phyloP scores from a whole-genome alignment of 2,888 invertebrate genomes.

The Pandemis heparana region DNA sequence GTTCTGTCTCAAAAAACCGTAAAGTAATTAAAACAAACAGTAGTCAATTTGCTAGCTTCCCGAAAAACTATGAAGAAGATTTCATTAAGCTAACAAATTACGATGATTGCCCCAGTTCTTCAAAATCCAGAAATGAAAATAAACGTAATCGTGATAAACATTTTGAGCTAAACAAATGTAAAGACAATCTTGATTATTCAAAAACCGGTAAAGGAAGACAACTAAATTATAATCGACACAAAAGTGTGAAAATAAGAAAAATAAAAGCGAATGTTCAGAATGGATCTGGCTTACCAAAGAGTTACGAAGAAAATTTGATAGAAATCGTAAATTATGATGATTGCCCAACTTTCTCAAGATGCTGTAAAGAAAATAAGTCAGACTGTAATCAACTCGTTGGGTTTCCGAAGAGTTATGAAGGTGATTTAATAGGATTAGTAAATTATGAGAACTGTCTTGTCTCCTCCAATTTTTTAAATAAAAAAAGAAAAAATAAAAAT shows the following conservation, averaged over 20 bases:
- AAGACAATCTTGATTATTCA: neutral
- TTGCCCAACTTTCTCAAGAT: neutral
- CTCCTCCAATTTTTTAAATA: neutral
- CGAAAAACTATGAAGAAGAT: neutral
- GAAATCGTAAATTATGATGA: slow-evolving; percentile 2
- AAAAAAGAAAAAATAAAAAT: neutral
- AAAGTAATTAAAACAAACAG: neutral
- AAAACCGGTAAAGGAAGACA: neutral
- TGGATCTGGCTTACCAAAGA: neutral
- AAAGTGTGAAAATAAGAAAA: neutral
- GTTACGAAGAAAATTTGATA: slow-evolving; percentile 3
- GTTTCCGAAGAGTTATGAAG: neutral
- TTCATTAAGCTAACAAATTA: slow-evolving; percentile 1
- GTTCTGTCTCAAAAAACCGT: neutral
- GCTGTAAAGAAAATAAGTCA: neutral
- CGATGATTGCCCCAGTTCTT: neutral
- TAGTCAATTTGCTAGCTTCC: neutral
- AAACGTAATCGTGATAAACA: neutral
- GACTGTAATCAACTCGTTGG: neutral
- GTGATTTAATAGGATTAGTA: neutral
- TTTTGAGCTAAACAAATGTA: neutral
- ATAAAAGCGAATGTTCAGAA: neutral
- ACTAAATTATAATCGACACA: neutral
- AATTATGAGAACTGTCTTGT: slow-evolving; percentile 11
- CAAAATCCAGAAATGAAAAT: neutral